Percentiles rank a stretch among this genome's conserved stretches.
Conservation (phyloP, 1,140 invertebrate genomes). For the Hycleus phaleratus region DNA sequence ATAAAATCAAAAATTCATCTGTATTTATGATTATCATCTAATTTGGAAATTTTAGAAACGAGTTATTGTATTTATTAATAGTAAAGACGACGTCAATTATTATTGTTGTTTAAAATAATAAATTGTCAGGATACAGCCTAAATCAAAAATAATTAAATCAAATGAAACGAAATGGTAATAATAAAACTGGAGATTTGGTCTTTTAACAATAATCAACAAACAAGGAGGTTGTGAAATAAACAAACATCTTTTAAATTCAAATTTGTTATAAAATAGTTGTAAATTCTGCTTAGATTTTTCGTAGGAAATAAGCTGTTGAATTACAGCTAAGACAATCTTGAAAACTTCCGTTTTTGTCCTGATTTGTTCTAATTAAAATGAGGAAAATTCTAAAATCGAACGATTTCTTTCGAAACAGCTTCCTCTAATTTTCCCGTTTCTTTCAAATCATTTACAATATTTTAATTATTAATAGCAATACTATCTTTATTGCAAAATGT, state of each 20-base stretch:
- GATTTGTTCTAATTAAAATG: no score
- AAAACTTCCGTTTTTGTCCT: neutral
- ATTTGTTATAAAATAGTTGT: constrained; percentile 9
- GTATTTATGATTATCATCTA: no score
- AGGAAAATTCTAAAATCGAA: constrained; percentile 1
- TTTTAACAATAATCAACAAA: constrained; percentile 25
- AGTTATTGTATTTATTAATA: neutral
- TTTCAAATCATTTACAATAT: neutral
- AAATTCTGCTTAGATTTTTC: constrained; percentile 18
- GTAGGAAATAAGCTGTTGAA: constrained; percentile 3
- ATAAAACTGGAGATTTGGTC: constrained; percentile 20
- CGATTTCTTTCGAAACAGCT: neutral
- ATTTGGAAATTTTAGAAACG: no score
- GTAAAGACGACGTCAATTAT: constrained; percentile 26
- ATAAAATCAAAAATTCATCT: neutral
- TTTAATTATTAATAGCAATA: constrained; percentile 4
- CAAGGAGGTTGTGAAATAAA: constrained; percentile 20
- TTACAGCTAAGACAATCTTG: constrained; percentile 23
- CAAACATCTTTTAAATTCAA: neutral
- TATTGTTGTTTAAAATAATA: constrained; percentile 9
- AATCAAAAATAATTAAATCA: neutral
- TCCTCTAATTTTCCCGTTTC: neutral
- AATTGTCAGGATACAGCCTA: no score
- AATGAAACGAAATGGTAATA: neutral
- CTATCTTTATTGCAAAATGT: constrained; percentile 18